phyloP scores from a whole-genome alignment of 2,888 invertebrate species.

The Aelia acuminata region DNA sequence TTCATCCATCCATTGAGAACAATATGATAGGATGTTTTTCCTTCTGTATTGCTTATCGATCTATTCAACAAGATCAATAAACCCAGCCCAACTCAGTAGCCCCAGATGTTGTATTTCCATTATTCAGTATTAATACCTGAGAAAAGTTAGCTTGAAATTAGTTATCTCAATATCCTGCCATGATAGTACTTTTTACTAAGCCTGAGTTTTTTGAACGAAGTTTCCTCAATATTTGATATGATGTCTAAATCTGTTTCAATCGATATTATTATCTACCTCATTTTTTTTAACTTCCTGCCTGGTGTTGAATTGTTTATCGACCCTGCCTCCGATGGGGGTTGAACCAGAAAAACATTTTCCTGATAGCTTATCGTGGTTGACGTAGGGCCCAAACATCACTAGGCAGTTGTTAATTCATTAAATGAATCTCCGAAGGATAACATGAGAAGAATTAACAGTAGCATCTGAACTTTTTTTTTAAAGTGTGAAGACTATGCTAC shows the following conservation, averaged over 20 bases:
- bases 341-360: neutral
- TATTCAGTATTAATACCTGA: neutral
- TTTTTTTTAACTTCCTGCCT: constrained; percentile 2
- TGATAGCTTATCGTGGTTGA: neutral
- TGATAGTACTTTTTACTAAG: neutral
- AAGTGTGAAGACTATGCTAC: no score
- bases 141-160: neutral
- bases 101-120: neutral
- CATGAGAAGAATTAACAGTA: neutral
- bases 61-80: neutral
- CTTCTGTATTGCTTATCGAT: no score
- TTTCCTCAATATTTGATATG: neutral
- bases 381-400: neutral
- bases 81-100: neutral
- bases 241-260: neutral
- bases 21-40: no score
- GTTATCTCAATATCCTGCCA: neutral
- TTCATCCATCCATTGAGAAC: no score
- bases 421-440: neutral
- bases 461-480: neutral
- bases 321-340: neutral
- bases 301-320: constrained; percentile 16
- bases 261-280: neutral
- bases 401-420: neutral
- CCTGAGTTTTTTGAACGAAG: neutral